Evolutionary conservation across 2,888 invertebrate species (phyloP).

Genomic region (Dasysyrphus albostriatus): DNA sequence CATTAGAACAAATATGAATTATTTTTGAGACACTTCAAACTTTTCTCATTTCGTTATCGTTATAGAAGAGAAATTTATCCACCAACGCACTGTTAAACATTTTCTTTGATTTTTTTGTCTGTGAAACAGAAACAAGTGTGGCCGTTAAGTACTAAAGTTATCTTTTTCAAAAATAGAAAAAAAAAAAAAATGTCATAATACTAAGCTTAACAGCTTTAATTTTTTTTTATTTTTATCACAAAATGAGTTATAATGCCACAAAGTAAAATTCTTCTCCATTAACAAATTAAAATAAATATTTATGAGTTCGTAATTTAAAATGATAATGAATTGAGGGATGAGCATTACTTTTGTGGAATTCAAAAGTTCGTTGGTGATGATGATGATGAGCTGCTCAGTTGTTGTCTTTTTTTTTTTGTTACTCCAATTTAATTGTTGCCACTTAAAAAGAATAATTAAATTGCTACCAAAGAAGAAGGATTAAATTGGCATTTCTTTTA

Average conservation of each 20-base stretch:
- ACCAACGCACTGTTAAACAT: not conserved
- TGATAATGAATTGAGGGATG: not conserved
- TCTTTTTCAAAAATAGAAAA: not conserved
- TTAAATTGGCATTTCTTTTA: not conserved
- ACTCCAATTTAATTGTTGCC: not conserved
- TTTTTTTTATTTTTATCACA: not conserved
- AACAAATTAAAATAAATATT: slow-evolving; percentile 47
- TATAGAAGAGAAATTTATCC: not conserved
- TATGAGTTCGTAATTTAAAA: slow-evolving; percentile 53
- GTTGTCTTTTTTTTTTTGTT: no score
- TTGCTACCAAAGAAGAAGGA: not conserved
- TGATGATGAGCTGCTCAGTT: not conserved
- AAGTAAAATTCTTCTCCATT: slow-evolving; percentile 6
- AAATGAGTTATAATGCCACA: slow-evolving; percentile 16
- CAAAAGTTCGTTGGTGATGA: not conserved
- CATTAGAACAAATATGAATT: not conserved
- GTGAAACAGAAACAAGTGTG: not conserved
- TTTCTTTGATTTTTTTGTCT: not conserved
- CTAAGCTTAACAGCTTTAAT: not conserved
- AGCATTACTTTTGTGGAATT: not conserved
- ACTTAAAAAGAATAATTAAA: not conserved
- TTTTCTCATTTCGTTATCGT: not conserved
- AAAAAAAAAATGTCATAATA: no score
- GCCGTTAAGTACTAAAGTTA: not conserved
- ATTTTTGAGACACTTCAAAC: not conserved